phyloP scores from a whole-genome alignment of 2,888 invertebrate genomes.

The Lymantria dispar region DNA sequence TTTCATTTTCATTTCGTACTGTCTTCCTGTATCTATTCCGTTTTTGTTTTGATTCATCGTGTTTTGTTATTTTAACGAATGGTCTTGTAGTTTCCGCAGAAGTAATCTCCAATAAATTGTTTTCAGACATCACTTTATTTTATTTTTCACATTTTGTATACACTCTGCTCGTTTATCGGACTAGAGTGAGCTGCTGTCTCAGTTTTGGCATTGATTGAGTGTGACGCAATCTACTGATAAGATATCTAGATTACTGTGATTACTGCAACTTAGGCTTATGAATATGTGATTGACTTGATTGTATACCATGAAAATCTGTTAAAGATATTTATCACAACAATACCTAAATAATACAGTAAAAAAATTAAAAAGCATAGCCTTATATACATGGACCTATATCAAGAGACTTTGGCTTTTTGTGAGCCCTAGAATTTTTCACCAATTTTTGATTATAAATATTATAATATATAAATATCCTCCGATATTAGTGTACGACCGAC shows the following conservation, averaged over 20 bases:
- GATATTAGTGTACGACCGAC: too few relatives aligned
- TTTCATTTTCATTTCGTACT: slow-evolving; percentile 26
- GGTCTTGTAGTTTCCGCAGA: slow-evolving; percentile 44
- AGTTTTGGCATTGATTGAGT: slow-evolving; percentile 77
- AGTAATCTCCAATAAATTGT: slow-evolving; percentile 49
- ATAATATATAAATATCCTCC: too few relatives aligned
- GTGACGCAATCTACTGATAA: slow-evolving; percentile 66
- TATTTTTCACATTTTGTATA: slow-evolving; percentile 52
- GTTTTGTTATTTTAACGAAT: slow-evolving; percentile 39
- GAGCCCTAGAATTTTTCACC: too few relatives aligned
- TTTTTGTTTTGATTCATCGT: slow-evolving; percentile 24
- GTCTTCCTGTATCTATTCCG: slow-evolving; percentile 27
- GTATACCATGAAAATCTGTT: not conserved
- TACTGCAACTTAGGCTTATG: slow-evolving; percentile 45
- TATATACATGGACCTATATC: too few relatives aligned
- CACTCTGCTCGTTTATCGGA: slow-evolving; percentile 47
- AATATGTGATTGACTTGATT: slow-evolving; percentile 29
- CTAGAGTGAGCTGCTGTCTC: slow-evolving; percentile 52
- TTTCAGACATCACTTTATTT: slow-evolving; percentile 60
- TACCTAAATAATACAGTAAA: too few relatives aligned
- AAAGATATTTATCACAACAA: too few relatives aligned
- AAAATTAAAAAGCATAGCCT: too few relatives aligned
- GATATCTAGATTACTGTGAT: slow-evolving; percentile 66
- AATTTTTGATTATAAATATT: too few relatives aligned
- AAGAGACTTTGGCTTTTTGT: too few relatives aligned